Percentiles rank a stretch among this genome's conserved stretches.
These are phyloP conservation scores for Protaetia brevitarsis DNA, from an alignment of 1,140 invertebrate species.

Conservation along the genomic window DNA sequence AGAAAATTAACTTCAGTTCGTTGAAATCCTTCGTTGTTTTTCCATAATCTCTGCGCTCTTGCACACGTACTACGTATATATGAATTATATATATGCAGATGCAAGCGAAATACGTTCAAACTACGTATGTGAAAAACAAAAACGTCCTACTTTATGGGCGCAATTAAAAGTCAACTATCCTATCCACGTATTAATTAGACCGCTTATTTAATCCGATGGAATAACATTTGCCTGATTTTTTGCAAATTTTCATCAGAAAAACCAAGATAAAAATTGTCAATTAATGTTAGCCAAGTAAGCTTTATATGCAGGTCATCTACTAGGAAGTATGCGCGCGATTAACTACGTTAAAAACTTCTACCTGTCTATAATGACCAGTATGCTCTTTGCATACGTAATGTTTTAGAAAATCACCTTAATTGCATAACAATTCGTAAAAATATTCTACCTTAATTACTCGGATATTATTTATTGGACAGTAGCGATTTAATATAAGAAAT, in stretches of 20 bases:
- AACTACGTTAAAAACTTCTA: neutral
- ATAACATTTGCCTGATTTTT: neutral
- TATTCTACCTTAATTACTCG: neutral
- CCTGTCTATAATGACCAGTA: neutral
- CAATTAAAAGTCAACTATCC: constrained; percentile 6
- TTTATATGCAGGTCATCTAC: neutral
- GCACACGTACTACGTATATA: too few relatives aligned
- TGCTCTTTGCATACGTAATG: neutral
- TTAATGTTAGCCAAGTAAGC: neutral
- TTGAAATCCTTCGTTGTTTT: neutral
- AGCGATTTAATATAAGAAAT: constrained; percentile 11
- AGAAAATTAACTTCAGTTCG: neutral
- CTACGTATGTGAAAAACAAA: neutral
- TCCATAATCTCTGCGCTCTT: neutral
- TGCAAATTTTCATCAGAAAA: constrained; percentile 11
- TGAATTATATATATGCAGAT: neutral
- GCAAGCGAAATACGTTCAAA: neutral
- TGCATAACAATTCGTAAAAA: constrained; percentile 11
- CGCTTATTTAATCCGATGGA: neutral
- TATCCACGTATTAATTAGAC: constrained; percentile 12
- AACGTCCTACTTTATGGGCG: neutral
- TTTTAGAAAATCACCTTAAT: constrained; percentile 1
- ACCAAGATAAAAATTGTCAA: constrained; percentile 2
- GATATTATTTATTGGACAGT: constrained; percentile 8
- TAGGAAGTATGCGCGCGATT: constrained; percentile 1